Base-by-base conservation (phyloP, 2,113 vertebrate genomes). In the Hoplias malabaricus region DNA sequence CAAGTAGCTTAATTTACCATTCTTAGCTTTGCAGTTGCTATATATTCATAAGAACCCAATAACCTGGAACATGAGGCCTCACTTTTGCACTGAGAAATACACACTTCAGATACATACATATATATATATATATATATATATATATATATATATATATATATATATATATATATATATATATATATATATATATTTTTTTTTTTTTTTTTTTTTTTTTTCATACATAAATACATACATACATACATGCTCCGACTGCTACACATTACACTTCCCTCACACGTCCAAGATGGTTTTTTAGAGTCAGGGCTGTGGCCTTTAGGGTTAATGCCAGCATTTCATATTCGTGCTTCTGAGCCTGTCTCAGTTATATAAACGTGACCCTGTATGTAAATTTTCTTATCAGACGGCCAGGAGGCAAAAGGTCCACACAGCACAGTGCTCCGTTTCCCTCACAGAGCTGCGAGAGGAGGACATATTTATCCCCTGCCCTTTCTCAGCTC, bases 201-300 rank as follows among this genome's bases (percentile, higher is more conserved):
- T n/a, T n/a, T n/a, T 34, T 9, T n/a, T n/a, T n/a, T 53, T 53
- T 53, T n/a, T n/a, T n/a, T n/a, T n/a, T n/a, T n/a, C n/a, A n/a
- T n/a, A n/a, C n/a, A n/a, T n/a, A n/a, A n/a, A n/a, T n/a, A 53
- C 21, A 16, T 21, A 53, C 48, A 53, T 21, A 53, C 16, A 53
- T 67, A n/a, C n/a, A n/a, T n/a, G n/a, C n/a, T n/a, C n/a, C 72
- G 29, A 14, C 43, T 70, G 61, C 56, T 77, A 14, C 74, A 29
- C 27, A 34, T 72, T 59, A 16, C 67, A 78, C 38, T 75, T 61
- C 63, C 36, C 43, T 79, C 40, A 53, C 7, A 46, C 56, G 68
- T 63, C 21, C 40, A 82, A 71, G 69, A 57, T 73, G 36, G 42
- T 57, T 84, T 73, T 69, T 78, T 21, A 27, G 59, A 76, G 40